Base-by-base conservation (phyloP, 2,113 vertebrate species). In the Willisornis vidua region DNA sequence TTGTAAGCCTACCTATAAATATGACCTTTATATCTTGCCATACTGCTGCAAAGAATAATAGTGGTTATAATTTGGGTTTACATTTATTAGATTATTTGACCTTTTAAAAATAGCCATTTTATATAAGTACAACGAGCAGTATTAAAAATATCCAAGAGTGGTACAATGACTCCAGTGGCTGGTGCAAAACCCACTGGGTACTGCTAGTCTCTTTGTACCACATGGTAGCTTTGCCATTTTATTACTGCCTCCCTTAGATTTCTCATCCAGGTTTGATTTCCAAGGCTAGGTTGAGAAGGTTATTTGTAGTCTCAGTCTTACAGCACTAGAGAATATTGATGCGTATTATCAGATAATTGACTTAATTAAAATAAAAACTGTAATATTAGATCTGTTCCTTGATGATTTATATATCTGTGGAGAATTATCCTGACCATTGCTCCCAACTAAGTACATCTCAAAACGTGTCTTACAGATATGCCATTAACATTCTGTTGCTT, bases 21-120 rank as follows among this genome's bases (percentile, higher is more conserved):
- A 9, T 10, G 39, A 74, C 68, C 49, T 90, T 77, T 80, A 3
- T 46, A 43, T 66, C 23, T 58, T 59, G 51, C 59, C 84, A 77
- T 46, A 28, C 28, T 68, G 55, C 35, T 72, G 29, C 52, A 82
- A 78, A 82, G 18, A 85, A 74, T 61, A 91, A 77, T 61, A 86
- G 3, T 29, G 72, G 20, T 73, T 93, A 78, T 59, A 88, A 85
- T 79, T 85, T 51, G 70, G 22, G 7, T 59, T 85, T 88, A 79
- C 63, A 70, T 77, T 96, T 91, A 83, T 81, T 61, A 74, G n/a
- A 75, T 51, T 49, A 90, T 59, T 39, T 87, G 83, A 81, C 93
- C 37, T 86, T 91, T 93, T 49, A 67, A 63, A 95, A 93, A 78
- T 3, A 70, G 85, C 61, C 49, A 49, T 59, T 95, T 81, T 73